Conservation (phyloP, 2,888 invertebrate species). For the Calliscelio sp. region DNA sequence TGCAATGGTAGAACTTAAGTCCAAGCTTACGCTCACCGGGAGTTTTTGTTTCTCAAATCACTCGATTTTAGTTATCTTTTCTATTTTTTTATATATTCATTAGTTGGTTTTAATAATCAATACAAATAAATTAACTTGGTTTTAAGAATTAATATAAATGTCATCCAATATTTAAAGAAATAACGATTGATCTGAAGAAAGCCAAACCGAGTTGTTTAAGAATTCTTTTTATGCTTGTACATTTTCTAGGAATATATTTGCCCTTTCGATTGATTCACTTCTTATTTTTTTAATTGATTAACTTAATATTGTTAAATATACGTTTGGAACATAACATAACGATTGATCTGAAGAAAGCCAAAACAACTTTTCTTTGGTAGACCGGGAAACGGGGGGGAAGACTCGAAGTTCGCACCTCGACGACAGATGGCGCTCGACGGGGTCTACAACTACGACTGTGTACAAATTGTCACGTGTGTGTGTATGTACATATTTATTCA, state of each 20-base stretch:
- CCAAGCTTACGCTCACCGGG: slow-evolving; percentile 46
- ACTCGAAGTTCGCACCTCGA: slow-evolving; percentile 45
- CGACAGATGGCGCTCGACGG: slow-evolving; percentile 51
- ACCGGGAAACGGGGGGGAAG: slow-evolving; percentile 5
- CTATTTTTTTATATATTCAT: too few species aligned
- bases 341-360: slow-evolving; percentile 39
- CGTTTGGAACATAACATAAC: slow-evolving; percentile 30
- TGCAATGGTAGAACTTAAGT: slow-evolving; percentile 78
- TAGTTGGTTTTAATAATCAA: too few species aligned
- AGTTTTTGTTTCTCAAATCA: slow-evolving; percentile 10
- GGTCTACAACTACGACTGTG: slow-evolving; percentile 77
- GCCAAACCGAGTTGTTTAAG: too few species aligned
- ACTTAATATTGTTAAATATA: neutral
- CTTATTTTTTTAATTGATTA: too few species aligned
- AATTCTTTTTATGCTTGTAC: too few species aligned
- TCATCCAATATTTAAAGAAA: too few species aligned
- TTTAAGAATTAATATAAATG: too few species aligned
- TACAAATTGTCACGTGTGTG: slow-evolving; percentile 83
- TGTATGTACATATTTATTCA: slow-evolving; percentile 80
- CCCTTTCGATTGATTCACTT: too few species aligned
- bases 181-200: neutral
- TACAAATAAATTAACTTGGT: too few species aligned
- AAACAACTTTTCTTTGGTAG: slow-evolving; percentile 25
- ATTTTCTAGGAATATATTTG: too few species aligned
- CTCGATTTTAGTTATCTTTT: too few species aligned